Evolutionary conservation across 2,797 vertebrate species (phyloP), one percentile per base, ranked within the genome.

Genomic region (Chaunax sp.): DNA sequence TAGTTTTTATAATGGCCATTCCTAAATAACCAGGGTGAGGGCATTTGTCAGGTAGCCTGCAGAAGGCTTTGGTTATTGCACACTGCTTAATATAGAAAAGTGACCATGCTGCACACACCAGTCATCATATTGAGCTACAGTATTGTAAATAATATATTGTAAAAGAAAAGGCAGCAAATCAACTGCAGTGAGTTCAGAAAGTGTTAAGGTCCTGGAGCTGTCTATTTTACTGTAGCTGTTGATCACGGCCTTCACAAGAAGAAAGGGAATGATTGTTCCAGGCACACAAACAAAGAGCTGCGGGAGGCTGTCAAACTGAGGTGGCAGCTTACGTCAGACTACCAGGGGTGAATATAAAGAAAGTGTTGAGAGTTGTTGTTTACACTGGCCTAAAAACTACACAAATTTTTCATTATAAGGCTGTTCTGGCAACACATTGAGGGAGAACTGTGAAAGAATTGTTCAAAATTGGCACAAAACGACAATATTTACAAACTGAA

Each of bases 281-380:
- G 50, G 78, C 81, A 72, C 75, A 76, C 28, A 70, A 77, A 90
- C 81, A 84, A 85, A 89, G 69, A 86, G 84, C 87, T 80, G 69
- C 84, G 25, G 84, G 87, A 77, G 85, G 81, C 83, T 87, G 85
- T 88, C 83, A 89, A 81, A 76, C 76, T 67, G 87, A 92, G 93
- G 86, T 91, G 91, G 87, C 89, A 92, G 85, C 88, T 91, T 89
- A 87, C 86, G 88, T 90, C 87, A 92, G 88, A 92, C 87, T 81
- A 83, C 75, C 72, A 78, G 56, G 61, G 78, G 66, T 76, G 77
- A 69, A 81, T 67, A 75, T 63, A 80, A 77, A 80, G 72, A 68
- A 66, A 78, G 78, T 76, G 78, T 84, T 75, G 50, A 75, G 69
- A 79, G 64, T 74, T 44, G 54, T 63, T 61, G 77, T 77, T 79